Percentiles rank a stretch among this genome's conserved stretches.
phyloP scores from a whole-genome alignment of 2,113 vertebrate species.

The Phyllopteryx taeniolatus region DNA sequence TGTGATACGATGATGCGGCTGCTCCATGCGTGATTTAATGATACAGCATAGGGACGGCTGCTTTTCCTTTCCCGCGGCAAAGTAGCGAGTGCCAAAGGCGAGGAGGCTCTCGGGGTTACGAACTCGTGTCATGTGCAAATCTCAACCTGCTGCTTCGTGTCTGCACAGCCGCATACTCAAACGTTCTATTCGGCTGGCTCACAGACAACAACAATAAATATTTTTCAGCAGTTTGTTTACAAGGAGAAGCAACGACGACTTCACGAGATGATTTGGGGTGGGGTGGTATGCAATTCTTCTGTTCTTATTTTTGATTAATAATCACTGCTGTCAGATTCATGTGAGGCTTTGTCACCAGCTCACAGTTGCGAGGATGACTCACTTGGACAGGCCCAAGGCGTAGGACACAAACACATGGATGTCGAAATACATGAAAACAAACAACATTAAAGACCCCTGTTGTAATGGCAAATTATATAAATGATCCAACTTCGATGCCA shows the following conservation, averaged over 20 bases:
- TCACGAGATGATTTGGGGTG: not conserved
- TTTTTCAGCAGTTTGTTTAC: not conserved
- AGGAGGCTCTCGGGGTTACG: constrained; percentile 47
- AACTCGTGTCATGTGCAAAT: constrained; percentile 50
- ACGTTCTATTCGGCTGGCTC: not conserved
- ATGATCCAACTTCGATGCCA: too few relatives aligned
- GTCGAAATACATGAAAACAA: not conserved
- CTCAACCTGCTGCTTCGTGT: constrained; percentile 10
- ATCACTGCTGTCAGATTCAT: constrained; percentile 26
- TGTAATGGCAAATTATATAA: too few relatives aligned
- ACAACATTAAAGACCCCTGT: not conserved
- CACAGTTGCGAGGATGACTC: constrained; percentile 56
- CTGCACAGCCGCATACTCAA: not conserved
- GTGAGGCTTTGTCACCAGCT: constrained; percentile 56
- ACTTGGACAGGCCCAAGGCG: constrained; percentile 49
- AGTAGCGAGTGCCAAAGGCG: constrained; percentile 60
- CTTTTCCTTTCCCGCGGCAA: constrained; percentile 59
- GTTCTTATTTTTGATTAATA: constrained; percentile 10
- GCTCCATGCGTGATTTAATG: constrained; percentile 45
- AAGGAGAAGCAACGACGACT: not conserved
- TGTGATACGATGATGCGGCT: constrained; percentile 57
- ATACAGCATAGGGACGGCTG: constrained; percentile 39
- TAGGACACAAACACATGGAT: not conserved
- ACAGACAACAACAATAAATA: not conserved
- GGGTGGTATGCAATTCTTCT: not conserved